phyloP scores from a whole-genome alignment of 2,113 vertebrate species.

The Athene cunicularia region DNA sequence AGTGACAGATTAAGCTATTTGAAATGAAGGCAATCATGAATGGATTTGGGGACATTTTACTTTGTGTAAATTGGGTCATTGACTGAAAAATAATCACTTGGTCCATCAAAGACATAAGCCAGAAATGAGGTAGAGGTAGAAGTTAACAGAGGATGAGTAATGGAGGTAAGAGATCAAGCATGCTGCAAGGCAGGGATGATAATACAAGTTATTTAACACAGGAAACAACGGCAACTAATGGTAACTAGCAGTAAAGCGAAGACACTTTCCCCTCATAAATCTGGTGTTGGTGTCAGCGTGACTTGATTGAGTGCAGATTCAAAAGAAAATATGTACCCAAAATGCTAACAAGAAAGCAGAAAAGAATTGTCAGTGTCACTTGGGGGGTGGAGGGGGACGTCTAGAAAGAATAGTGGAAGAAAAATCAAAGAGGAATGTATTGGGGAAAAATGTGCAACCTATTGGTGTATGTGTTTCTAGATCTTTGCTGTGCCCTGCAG shows the following conservation, averaged over 20 bases:
- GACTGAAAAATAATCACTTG: slow-evolving; percentile 43
- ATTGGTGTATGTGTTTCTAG: not conserved
- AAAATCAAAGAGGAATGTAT: not conserved
- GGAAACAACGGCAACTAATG: slow-evolving; percentile 2
- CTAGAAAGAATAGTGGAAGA: not conserved
- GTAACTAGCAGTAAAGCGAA: not conserved
- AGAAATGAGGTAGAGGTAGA: not conserved
- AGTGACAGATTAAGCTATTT: slow-evolving; percentile 14
- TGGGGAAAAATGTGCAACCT: not conserved
- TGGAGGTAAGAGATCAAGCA: not conserved
- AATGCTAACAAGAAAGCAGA: not conserved
- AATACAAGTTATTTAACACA: not conserved
- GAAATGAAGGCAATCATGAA: not conserved
- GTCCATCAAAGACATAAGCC: not conserved
- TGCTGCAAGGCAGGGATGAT: not conserved
- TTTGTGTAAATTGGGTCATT: not conserved
- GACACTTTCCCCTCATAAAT: not conserved
- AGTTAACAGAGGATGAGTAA: slow-evolving; percentile 20
- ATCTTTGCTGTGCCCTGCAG: not conserved
- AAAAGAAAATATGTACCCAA: not conserved
- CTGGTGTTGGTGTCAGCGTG: not conserved
- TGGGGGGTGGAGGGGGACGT: not conserved
- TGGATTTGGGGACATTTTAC: not conserved
- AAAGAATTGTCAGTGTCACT: not conserved
- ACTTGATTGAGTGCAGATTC: not conserved